Base-by-base conservation (phyloP, 2,888 invertebrate genomes). In the Lacanobia wlatinum region DNA sequence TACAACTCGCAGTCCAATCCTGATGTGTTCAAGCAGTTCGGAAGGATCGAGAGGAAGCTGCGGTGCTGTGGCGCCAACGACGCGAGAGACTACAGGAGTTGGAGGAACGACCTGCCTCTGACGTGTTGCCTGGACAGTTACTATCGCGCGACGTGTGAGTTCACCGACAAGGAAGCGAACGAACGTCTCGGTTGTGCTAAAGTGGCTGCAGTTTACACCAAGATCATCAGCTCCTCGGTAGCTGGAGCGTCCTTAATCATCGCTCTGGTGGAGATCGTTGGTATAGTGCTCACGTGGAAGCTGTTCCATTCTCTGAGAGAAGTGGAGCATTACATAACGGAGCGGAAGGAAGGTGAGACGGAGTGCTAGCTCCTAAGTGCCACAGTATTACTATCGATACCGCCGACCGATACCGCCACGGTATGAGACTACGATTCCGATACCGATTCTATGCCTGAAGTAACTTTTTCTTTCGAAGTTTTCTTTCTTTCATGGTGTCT, bases 101-200 rank as follows among this genome's bases (percentile, higher is more conserved):
- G 94, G 94, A 93, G 96, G 53, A 95, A 95, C 75, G 96, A 96
- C 55, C 78, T 96, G 34, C 96, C 96, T 0, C 71, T 96, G 65
- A 94, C 95, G 8, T 96, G 96, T 84, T 96, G 96, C 65, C 84
- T 90, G 76, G 96, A 96, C 75, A 95, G 95, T 83, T 95, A 95
- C 82, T 95, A 95, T 83, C 80, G 95, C 75, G 92, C 96, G 0
- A 93, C 92, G 14, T 96, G 96, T 68, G 96, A 96, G 60, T 96
- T 96, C 82, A 96, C 96, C 0, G 96, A 96, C 65, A 96, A 96
- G 83, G 96, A 96, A 83, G 96, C 96, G 1, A 96, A 96, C 73
- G 96, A 96, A 73, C 89, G 96, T 84, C 84, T 96, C 56, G 96
- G 96, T 56, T 96, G 96, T 90, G 95, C 96, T 80, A 96, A 96